Conservation (phyloP, 2,797 vertebrate genomes). For the Lagodon rhomboides region DNA sequence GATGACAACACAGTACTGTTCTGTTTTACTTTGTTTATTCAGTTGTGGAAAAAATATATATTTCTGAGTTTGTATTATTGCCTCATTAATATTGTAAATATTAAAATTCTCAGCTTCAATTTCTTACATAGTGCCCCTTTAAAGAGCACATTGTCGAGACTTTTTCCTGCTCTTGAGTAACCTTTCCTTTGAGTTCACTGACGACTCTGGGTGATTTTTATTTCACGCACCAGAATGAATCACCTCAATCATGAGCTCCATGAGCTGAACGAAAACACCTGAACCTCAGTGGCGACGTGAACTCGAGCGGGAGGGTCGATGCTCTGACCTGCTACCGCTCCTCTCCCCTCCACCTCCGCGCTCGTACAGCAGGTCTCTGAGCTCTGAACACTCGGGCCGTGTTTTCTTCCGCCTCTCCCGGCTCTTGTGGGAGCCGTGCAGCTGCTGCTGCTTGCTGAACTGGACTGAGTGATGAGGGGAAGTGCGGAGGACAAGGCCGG, state of each 20-base stretch:
- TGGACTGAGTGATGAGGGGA: constrained; percentile 54
- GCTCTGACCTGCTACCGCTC: constrained; percentile 39
- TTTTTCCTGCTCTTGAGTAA: background rate
- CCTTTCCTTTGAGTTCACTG: background rate
- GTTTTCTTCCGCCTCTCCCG: constrained; percentile 26
- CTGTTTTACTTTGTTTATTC: too few species aligned
- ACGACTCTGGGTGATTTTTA: background rate
- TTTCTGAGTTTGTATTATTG: too few species aligned
- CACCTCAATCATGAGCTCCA: background rate
- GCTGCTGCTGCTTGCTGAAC: constrained; percentile 61
- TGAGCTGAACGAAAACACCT: constrained; percentile 7
- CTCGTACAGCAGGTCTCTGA: constrained; percentile 36
- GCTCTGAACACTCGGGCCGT: constrained; percentile 40
- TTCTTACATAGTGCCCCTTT: background rate
- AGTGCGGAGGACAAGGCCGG: constrained; percentile 53
- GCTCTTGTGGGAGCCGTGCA: constrained; percentile 55
- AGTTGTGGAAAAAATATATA: too few species aligned
- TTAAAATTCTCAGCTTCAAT: too few species aligned
- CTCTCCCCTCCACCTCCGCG: constrained; percentile 27
- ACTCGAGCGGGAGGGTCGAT: constrained; percentile 17
- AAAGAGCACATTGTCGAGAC: background rate
- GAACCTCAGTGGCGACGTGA: constrained; percentile 18
- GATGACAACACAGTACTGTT: too few species aligned
- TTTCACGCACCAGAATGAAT: background rate
- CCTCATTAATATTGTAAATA: too few species aligned